Base-by-base conservation (phyloP, 2,113 vertebrate genomes). In the Apodemus speciosus region DNA sequence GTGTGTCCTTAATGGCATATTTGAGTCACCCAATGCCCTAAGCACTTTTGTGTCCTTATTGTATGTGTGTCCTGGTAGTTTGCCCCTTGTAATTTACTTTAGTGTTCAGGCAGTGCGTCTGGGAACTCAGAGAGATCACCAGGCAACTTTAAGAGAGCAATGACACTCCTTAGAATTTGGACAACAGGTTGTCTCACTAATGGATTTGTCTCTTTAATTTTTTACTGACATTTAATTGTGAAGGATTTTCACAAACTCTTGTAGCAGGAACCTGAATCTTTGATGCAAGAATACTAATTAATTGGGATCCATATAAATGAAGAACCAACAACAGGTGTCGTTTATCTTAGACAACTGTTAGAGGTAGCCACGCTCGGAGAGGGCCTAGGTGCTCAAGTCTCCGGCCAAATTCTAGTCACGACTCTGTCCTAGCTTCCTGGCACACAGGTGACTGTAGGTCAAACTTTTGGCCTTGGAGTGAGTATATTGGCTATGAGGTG, bases 211-310 rank as follows among this genome's bases (percentile, higher is more conserved):
- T 95, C 71, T n/a, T 51, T 35, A n/a, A 9, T 88, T 35, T 51
- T 49, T 77, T 73, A 56, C n/a, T 64, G 3, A 60, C 38, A 21
- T 56, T 75, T 32, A 69, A 60, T 38, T 35, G n/a, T 25, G 73
- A 85, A 92, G 58, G 62, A 71, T 68, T 90, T 90, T 51, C 16
- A 75, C 49, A 95, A 92, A 84, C 73, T 85, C 20, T 0, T 18
- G 18, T 64, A 88, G 72, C 38, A 75, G 38, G 64, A 62, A 83
- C 81, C 30, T 51, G 10, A 89, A 43, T 75, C 64, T 69, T 80
- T 76, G n/a, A 20, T 69, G 6, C 14, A 43, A 73, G 64, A 38
- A 53, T 89, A 40, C 23, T 16, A 58, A 79, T 79, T 60, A 49
- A 83, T 27, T 79, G 40, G 30, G 15, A 40, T 38, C 38, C 40